These are phyloP conservation scores for Sebastes kiyomatsui DNA, from an alignment of 2,797 vertebrate genomes.

Conservation along the genomic window DNA sequence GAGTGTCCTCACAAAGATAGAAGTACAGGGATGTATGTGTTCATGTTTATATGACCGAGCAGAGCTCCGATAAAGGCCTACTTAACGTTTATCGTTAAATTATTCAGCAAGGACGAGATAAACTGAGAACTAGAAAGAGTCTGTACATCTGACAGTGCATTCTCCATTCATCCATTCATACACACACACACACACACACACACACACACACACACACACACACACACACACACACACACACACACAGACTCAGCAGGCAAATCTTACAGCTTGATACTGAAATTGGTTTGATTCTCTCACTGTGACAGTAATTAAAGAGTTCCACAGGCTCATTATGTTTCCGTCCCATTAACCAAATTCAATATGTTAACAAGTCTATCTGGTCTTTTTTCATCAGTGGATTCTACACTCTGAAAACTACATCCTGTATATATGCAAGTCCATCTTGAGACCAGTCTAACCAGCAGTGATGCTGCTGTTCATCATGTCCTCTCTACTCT, in stretches of 20 bases:
- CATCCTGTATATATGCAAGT: background rate
- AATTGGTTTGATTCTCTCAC: slow-evolving; percentile 33
- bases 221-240: slow-evolving; percentile 2
- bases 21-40: background rate
- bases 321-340: slow-evolving; percentile 48
- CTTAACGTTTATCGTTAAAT: slow-evolving; percentile 61
- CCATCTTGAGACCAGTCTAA: background rate
- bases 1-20: background rate
- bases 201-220: slow-evolving; percentile 14
- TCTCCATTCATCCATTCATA: slow-evolving; percentile 18
- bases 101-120: slow-evolving; percentile 75
- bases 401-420: background rate
- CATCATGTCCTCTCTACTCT: background rate
- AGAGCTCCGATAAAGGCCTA: slow-evolving; percentile 57
- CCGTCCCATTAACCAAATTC: slow-evolving; percentile 44
- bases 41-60: slow-evolving; percentile 25
- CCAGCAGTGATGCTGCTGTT: slow-evolving; percentile 11
- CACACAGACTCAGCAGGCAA: background rate
- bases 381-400: background rate
- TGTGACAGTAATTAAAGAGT: slow-evolving; percentile 55
- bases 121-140: slow-evolving; percentile 45
- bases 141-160: slow-evolving; percentile 43
- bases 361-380: slow-evolving; percentile 40
- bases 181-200: slow-evolving; percentile 4
- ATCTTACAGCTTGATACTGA: slow-evolving; percentile 14